Evolutionary conservation across 2,888 invertebrate genomes (phyloP).

Genomic region (Kryphioiulus occultus): DNA sequence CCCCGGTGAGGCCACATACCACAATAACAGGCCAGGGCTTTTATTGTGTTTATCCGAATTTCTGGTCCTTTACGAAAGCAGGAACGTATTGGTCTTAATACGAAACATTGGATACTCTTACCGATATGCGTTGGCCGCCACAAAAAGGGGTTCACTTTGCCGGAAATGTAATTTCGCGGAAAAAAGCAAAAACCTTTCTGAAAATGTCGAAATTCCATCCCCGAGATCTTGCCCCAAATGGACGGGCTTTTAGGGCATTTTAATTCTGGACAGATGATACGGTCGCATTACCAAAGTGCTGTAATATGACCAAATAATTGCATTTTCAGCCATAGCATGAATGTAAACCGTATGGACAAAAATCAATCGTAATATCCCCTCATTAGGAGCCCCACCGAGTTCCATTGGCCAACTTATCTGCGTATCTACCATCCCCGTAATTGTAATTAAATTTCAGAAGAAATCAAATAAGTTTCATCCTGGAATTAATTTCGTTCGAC

Average conservation of each 20-base stretch:
- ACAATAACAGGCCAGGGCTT: neutral
- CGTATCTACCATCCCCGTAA: neutral
- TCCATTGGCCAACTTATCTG: neutral
- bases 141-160: neutral
- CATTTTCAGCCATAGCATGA: neutral
- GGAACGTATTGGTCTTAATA: neutral
- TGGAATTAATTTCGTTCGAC: neutral
- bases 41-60: neutral
- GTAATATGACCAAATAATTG: neutral
- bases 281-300: neutral
- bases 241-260: neutral
- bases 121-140: neutral
- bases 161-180: neutral
- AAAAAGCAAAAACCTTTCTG: neutral
- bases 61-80: neutral
- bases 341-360: neutral
- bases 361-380: neutral
- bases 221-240: neutral
- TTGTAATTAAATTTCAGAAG: conserved; percentile 32
- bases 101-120: neutral
- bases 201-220: conserved; percentile 1
- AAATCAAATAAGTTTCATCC: neutral
- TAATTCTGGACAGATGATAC: neutral
- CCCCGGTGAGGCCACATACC: conserved; percentile 30
- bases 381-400: neutral